Evolutionary conservation across 2,888 invertebrate species (phyloP), one percentile per base, ranked within the genome.

Genomic region (Synanthedon formicaeformis): DNA sequence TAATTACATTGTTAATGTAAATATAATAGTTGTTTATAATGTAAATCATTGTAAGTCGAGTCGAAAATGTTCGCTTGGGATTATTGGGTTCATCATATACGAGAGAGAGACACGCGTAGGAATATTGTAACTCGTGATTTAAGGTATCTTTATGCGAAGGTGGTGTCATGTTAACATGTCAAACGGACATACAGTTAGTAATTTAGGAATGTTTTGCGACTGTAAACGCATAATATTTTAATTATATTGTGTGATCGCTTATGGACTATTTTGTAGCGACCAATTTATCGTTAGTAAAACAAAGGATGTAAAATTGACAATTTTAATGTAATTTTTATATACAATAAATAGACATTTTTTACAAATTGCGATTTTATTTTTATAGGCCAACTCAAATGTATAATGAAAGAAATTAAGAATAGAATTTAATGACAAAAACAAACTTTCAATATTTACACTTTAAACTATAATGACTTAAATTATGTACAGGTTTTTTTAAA

Each of bases 251-350:
- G 78, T 81, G 78, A 78, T 81, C 78, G 85, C 85, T 86, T 85
- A 75, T 77, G 78, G 73, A 85, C 81, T 85, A 85, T 82, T 85
- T 86, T 83, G 86, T 86, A 87, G 86, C 82, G 85, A 87, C 86
- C 86, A 87, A 85, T 86, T 83, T 85, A 82, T 78, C 72, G 75
- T 76, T 83, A 83, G 80, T 69, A 74, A 80, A 71, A 62, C 41
- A 73, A 78, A 23, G 49, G 75, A 73, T 82, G 84, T 86, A 85
- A 85, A 85, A 82, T 84, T 84, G 84, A 85, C 83, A 84, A 86
- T 85, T 86, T 84, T 83, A 85, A 86, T 84, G 87, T 86, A 85
- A 86, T 82, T 86, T 86, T 87, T 87, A 84, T 87, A 85, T 86
- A 87, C 86, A 88, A 84, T 86, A 85, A 88, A 88, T 87, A 86